Conservation (phyloP, 1,140 invertebrate genomes). For the Archivesica marissinica region DNA sequence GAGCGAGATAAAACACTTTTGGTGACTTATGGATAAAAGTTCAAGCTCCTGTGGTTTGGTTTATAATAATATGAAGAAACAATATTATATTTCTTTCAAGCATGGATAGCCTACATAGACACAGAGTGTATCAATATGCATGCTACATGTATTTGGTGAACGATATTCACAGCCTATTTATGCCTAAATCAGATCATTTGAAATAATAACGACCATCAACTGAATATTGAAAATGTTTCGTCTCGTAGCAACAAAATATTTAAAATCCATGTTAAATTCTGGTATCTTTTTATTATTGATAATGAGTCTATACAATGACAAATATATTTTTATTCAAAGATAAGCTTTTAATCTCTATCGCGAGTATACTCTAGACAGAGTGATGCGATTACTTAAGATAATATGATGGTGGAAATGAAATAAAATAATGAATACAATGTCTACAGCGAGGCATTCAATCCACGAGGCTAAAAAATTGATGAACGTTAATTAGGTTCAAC, state of each 20-base stretch:
- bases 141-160: neutral
- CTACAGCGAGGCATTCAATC: no score
- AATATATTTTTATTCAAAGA: neutral
- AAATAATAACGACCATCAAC: neutral
- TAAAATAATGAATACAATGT: no score
- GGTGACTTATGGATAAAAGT: no score
- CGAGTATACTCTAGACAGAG: no score
- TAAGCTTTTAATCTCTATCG: no score
- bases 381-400: no score
- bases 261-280: neutral
- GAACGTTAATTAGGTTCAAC: no score
- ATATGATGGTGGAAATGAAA: neutral
- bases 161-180: neutral
- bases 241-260: neutral
- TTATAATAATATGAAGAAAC: neutral
- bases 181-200: neutral
- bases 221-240: neutral
- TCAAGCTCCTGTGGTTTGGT: neutral
- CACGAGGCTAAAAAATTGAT: no score
- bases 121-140: neutral
- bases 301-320: neutral
- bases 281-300: neutral
- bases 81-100: neutral
- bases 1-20: no score
- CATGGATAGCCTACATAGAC: neutral